Evolutionary conservation across 2,797 vertebrate species (phyloP).

Genomic region (Anguilla obscura): DNA sequence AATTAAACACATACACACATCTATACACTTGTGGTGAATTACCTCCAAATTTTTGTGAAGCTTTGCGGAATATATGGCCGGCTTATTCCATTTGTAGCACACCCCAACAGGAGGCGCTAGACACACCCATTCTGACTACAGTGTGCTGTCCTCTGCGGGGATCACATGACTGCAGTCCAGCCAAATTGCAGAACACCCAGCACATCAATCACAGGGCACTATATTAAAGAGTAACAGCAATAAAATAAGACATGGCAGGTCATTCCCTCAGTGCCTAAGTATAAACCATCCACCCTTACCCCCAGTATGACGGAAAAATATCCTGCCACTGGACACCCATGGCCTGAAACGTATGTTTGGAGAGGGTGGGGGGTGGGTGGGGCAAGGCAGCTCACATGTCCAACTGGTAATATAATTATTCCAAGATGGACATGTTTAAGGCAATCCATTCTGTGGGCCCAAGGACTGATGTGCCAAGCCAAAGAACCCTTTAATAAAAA

Average conservation of each 20-base stretch:
- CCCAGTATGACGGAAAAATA: neutral
- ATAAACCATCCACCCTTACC: neutral
- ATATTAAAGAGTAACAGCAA: neutral
- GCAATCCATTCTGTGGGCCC: neutral
- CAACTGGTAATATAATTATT: neutral
- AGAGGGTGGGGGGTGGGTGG: constrained; percentile 17
- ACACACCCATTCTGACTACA: neutral
- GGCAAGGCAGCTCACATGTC: constrained; percentile 44
- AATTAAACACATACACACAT: neutral
- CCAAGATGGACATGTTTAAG: constrained; percentile 31
- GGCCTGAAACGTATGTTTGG: neutral
- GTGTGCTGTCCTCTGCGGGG: neutral
- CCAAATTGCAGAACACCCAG: neutral
- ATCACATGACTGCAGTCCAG: neutral
- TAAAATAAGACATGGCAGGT: neutral
- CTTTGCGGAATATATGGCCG: neutral
- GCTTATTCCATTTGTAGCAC: neutral
- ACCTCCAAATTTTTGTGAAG: neutral
- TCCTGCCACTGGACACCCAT: neutral
- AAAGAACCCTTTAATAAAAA: neutral
- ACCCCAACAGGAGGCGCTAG: neutral
- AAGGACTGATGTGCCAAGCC: neutral
- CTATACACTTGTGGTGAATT: neutral
- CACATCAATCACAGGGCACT: neutral
- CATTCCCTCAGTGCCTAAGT: neutral